phyloP scores from a whole-genome alignment of 2,113 vertebrate species.

The Todiramphus saurophagus region DNA sequence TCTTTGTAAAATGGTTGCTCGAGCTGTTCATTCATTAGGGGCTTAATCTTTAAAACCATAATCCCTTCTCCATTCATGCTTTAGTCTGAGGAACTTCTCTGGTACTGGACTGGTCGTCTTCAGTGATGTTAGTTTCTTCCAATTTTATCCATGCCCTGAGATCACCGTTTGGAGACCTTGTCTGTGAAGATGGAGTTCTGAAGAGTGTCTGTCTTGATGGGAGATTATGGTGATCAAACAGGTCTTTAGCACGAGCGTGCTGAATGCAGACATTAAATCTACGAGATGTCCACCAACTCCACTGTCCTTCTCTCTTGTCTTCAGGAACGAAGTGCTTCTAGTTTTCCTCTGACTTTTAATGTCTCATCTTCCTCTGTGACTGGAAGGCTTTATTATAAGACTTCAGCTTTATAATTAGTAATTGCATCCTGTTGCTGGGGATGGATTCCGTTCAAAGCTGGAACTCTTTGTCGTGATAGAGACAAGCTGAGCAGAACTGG shows the following conservation, averaged over 20 bases:
- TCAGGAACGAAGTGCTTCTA: background rate
- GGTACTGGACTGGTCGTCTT: background rate
- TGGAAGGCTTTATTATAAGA: background rate
- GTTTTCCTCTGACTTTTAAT: background rate
- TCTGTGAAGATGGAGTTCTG: rapidly evolving
- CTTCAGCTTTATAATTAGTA: background rate
- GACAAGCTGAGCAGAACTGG: background rate
- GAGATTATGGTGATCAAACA: background rate
- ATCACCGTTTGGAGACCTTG: background rate
- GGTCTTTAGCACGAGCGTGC: background rate
- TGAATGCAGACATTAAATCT: background rate
- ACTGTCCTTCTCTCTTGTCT: background rate
- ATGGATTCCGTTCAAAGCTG: background rate
- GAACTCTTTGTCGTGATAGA: background rate
- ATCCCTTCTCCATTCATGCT: background rate
- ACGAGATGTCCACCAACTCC: background rate
- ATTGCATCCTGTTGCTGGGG: background rate
- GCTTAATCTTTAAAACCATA: background rate
- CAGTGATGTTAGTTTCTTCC: background rate
- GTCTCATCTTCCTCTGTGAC: background rate
- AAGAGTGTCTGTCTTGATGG: background rate
- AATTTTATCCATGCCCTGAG: background rate
- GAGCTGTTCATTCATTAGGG: background rate
- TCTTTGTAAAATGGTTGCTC: background rate
- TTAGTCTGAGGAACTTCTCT: background rate